Base-by-base conservation (phyloP, 2,888 invertebrate species). In the Scaptomyza parva region DNA sequence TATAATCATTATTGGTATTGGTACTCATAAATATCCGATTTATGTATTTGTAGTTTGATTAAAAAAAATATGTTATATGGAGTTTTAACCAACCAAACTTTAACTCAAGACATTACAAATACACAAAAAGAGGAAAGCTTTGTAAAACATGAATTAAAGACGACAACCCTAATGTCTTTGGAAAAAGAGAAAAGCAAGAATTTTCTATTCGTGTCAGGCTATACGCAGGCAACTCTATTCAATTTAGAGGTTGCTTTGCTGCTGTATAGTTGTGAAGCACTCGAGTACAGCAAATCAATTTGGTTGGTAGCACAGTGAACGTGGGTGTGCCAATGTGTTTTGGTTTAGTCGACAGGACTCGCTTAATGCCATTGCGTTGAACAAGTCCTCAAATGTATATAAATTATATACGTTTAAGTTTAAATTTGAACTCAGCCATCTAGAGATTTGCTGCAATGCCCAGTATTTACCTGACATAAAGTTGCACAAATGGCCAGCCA, bases 221-320 rank as follows among this genome's bases (percentile, higher is more conserved):
- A 28, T 26, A 58, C 41, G 53, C 33, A 1, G 26, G 5, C 33
- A 41, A 26, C 50, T 60, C 26, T 26, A 41, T 0, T 1, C 0
- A 9, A 4, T 24, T 28, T 20, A 30, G 30, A n/a, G 11, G 12
- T 45, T 37, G 20, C 20, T 37, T 57, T 52, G 24, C 18, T 20
- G n/a, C 44, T 30, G 57, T 63, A 69, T 57, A 58, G 18, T 43
- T 59, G 54, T 43, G 40, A 50, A 37, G 70, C 73, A 73, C 48
- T 64, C 61, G 58, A 50, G 47, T 74, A 71, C 71, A 71, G 28
- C 51, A 61, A 77, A 75, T 77, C 66, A 70, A 77, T 68, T 74
- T 65, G 58, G 57, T 26, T 47, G 40, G 12, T 45, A 24, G 14
- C 37, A 37, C 37, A n/a, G 33, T 8, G 18, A 26, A 60, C 4